Evolutionary conservation across 2,888 invertebrate genomes (phyloP), one percentile per base, ranked within the genome.

Genomic region (Limulus polyphemus): DNA sequence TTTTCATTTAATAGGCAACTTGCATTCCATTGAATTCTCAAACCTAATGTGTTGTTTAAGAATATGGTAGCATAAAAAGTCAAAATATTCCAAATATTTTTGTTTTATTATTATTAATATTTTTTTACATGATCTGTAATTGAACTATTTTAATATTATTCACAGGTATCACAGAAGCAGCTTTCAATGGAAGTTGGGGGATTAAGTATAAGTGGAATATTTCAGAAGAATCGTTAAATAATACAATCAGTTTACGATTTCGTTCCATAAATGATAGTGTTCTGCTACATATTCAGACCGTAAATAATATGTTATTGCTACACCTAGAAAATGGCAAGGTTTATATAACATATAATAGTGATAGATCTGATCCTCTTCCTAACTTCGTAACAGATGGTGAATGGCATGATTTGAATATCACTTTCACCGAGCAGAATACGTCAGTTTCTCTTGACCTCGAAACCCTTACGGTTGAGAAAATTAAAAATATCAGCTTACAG

Each of bases 151-250:
- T 50, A n/a, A 48, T 57, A 10, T 48, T 13, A n/a, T 16, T 32
- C 14, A 12, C 12, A 65, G 65, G 65, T 61, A 59, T 65, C 47
- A 59, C 63, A 13, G 61, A 59, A 57, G 65, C 61, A n/a, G 61
- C 65, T 17, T 63, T 65, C 16, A 57, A 65, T 61, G 65, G 65
- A 48, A 59, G 56, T 9, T 54, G 2, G 3, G 13, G 16, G 11
- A 16, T 54, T 1, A 54, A 54, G 54, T 54, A 54, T 7, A 54
- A 54, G 32, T n/a, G 17, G 11, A 54, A 14, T 54, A 17, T 54
- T 54, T 54, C 14, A 32, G 11, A 11, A 16, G n/a, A 54, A 3
- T 11, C 7, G 9, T 17, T 32, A 14, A 54, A 32, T n/a, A 9
- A 54, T 14, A n/a, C 17, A 17, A 57, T 57, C 46, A 57, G 11